A percentile compares a stretch with the other conserved stretches of the same genome.
Conservation (phyloP, 2,888 invertebrate species). For the Dryomyza anilis region DNA sequence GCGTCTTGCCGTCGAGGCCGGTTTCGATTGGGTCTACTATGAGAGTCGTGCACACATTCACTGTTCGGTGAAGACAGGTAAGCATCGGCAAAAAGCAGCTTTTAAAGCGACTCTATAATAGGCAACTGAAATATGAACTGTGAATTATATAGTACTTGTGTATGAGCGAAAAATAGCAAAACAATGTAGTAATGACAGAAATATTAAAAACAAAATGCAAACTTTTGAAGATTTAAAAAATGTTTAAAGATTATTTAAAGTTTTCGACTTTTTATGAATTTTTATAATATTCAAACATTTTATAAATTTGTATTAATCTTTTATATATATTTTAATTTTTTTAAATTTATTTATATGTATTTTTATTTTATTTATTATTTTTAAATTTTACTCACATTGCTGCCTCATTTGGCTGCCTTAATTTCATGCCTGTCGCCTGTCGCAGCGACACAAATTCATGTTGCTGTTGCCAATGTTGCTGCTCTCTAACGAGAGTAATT, state of each 20-base stretch:
- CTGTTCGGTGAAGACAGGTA: slow-evolving; percentile 97
- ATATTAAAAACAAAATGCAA: neutral
- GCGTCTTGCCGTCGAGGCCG: slow-evolving; percentile 92
- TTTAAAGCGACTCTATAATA: too few species aligned
- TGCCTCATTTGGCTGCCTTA: neutral
- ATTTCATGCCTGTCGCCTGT: slow-evolving; percentile 19
- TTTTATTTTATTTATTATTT: neutral
- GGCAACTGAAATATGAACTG: neutral
- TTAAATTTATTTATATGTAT: neutral
- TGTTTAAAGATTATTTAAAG: too few species aligned
- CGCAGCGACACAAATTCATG: slow-evolving; percentile 6
- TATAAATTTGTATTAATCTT: too few species aligned
- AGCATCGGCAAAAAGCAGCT: slow-evolving; percentile 54
- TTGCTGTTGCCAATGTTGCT: neutral
- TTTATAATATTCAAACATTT: too few species aligned
- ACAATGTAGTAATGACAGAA: neutral
- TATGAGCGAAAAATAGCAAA: slow-evolving; percentile 31
- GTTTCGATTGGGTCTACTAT: slow-evolving; percentile 99
- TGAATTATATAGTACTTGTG: too few species aligned
- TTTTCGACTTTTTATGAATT: too few species aligned
- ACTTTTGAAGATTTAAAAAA: neutral
- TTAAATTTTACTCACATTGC: neutral
- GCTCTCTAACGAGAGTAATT: slow-evolving; percentile 23
- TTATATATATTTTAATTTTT: too few species aligned
- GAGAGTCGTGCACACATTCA: slow-evolving; percentile 94